Evolutionary conservation across 2,888 invertebrate genomes (phyloP), one percentile per base, ranked within the genome.

Genomic region (Xanthostigma xanthostigma): DNA sequence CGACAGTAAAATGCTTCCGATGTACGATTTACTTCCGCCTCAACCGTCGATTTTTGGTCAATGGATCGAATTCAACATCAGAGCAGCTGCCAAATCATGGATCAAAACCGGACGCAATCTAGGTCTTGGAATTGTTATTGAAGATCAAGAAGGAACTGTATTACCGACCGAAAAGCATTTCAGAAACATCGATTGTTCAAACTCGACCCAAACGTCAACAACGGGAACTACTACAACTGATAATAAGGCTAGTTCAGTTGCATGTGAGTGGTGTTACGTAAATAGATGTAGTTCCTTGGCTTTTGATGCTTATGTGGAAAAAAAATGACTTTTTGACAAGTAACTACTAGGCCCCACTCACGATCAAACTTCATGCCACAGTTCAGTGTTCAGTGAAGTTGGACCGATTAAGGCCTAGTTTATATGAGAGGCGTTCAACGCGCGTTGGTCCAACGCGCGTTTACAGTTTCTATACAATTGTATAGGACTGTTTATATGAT

Each of bases 101-200:
- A 55, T 55, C 9, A 59, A 56, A 48, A 48, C 40, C 13, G 70
- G 70, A 53, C 61, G 56, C 56, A 62, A 44, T 52, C 56, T 54
- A 54, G 58, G 65, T 56, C 51, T 70, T 60, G 60, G 76, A 72
- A 64, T 78, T n/a, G 67, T 74, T 55, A 74, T 78, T 17, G 76
- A 77, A 60, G 75, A 78, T 59, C 76, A 77, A 59, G 75, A 76
- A 46, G 72, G 73, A 8, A 67, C 65, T 50, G 59, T 69, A 2
- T 58, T 75, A 46, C 68, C 68, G 50, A 72, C 75, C 1, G 63
- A 67, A 51, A 63, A 64, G 54, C 72, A 70, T 60, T 72, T 76
- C 60, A 70, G 70, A 55, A 64, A 66, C 53, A 65, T 69, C 57
- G 64, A 67, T 53, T 71, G 71, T 27, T 27, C 27, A 27, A 27